These are phyloP conservation scores for Aquatica leii DNA, from an alignment of 2,888 invertebrate genomes.

Conservation along the genomic window DNA sequence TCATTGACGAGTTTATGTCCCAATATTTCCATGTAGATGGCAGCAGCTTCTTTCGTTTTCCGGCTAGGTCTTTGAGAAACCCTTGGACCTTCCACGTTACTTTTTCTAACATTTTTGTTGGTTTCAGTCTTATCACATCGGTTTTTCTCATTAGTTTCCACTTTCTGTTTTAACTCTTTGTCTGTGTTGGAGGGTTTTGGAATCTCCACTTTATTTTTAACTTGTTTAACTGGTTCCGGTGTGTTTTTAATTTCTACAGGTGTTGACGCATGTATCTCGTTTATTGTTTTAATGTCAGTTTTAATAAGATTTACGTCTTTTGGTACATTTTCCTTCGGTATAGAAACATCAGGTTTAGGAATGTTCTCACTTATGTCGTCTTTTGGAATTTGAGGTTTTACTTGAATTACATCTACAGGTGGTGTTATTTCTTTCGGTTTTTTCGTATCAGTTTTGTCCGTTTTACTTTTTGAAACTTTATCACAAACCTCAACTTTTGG, in stretches of 20 bases:
- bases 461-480: slow-evolving; percentile 38
- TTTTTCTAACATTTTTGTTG: slow-evolving; percentile 17
- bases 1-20: slow-evolving; percentile 73
- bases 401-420: neutral
- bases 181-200: neutral
- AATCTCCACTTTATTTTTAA: slow-evolving; percentile 3
- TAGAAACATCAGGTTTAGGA: no score
- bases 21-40: slow-evolving; percentile 77
- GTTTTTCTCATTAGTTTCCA: slow-evolving; percentile 18
- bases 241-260: neutral
- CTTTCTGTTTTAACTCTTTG: no score
- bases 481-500: slow-evolving; percentile 53
- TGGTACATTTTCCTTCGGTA: no score
- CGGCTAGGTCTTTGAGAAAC: slow-evolving; percentile 65
- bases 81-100: slow-evolving; percentile 17
- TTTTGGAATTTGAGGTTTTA: no score
- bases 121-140: slow-evolving; percentile 22
- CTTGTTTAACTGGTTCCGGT: neutral
- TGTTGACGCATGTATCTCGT: no score
- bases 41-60: slow-evolving; percentile 79
- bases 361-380: no score
- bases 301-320: no score
- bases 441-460: neutral
- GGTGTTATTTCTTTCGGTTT: neutral
- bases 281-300: no score